A percentile compares a stretch with the other conserved stretches of the same genome.
Evolutionary conservation across 1,140 invertebrate genomes (phyloP).

Genomic region (Brachionus sp.): DNA sequence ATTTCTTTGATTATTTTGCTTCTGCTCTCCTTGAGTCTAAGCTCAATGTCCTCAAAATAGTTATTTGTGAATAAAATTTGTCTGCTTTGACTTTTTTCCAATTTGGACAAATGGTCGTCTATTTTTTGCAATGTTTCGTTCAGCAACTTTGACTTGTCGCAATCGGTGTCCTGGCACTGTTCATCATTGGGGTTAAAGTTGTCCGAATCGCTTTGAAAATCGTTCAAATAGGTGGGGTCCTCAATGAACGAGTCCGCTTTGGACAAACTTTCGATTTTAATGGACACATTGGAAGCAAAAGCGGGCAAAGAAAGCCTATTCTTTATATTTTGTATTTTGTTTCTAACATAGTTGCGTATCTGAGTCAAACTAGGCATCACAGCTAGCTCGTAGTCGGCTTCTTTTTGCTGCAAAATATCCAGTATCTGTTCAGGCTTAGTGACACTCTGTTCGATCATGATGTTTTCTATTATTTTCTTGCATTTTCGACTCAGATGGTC

Average conservation of each 20-base stretch:
- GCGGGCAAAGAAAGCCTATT: not conserved
- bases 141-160: not conserved
- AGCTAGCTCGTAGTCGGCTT: not conserved
- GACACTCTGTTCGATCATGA: not conserved
- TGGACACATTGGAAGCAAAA: not conserved
- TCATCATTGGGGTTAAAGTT: not conserved
- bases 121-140: not conserved
- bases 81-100: not conserved
- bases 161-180: not conserved
- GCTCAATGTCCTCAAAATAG: slow-evolving; percentile 13
- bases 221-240: not conserved
- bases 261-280: not conserved
- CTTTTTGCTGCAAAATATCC: not conserved
- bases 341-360: not conserved
- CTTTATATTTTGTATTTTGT: slow-evolving; percentile 5
- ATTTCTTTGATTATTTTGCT: not conserved
- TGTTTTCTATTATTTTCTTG: slow-evolving; percentile 9
- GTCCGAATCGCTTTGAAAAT: not conserved
- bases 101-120: not conserved
- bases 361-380: not conserved
- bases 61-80: not conserved
- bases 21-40: not conserved
- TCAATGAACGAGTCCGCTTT: not conserved
- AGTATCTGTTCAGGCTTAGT: not conserved
- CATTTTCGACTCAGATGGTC: slow-evolving; percentile 6